Evolutionary conservation across 2,113 vertebrate genomes (phyloP).

Genomic region (Oryctolagus cuniculus): mOryCun1.1 NC_091435.1:61463001-61463500

Average conservation of each 20-base stretch:
- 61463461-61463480: neutral
- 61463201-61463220: neutral
- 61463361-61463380: neutral
- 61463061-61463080: neutral
- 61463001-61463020: neutral
- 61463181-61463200: neutral
- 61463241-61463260: neutral
- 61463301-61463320: neutral
- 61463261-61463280: neutral
- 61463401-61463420: neutral
- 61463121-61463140: constrained; percentile 15
- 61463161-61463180: neutral
- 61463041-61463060: neutral
- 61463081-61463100: neutral
- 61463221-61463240: neutral
- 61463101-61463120: neutral
- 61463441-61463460: neutral
- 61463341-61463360: neutral
- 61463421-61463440: constrained; percentile 37
- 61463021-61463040: neutral
- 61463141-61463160: constrained; percentile 4
- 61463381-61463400: neutral
- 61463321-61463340: neutral
- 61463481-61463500: neutral
- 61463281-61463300: neutral